Evolutionary conservation across 2,888 invertebrate species (phyloP), one percentile per base, ranked within the genome.

Genomic region (Brachyptera putata): DNA sequence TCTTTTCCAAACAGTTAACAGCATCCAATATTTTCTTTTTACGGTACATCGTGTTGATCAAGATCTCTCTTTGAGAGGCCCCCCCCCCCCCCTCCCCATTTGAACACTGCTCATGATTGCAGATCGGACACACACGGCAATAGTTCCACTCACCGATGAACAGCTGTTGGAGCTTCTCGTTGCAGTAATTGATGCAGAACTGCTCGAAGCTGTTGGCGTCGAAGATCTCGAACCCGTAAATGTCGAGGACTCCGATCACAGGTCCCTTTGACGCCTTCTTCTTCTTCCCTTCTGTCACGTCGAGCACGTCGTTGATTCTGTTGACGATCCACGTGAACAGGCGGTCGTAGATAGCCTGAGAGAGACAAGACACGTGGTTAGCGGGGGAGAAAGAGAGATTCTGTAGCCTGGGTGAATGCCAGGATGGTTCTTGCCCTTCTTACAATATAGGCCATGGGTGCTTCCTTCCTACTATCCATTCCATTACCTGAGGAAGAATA

Each of bases 221-320:
- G 75, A 99, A 96, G 67, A 98, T 95, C 79, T 99, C 98, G 76
- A 98, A 99, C 18, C 98, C 98, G 74, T 98, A 99, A 71, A 99
- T 99, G 72, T 99, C 98, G 55, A 99, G 79, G 3, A 98, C 97
- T 9, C 97, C 97, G 69, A 95, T 95, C 41, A 95, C 82, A 0
- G 90, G 90, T 70, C 84, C 85, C 71, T 84, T 84, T 72, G 86
- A 85, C 73, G 56, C 72, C 79, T 11, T 76, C 76, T 57, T 57
- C 64, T 58, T 60, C 64, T 50, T 73, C 56, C 72, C 79, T 7
- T 75, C 76, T 18, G 88, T 86, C 5, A 89, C 88, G 55, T 91
- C 86, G 65, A 98, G 95, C 1, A 92, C 92, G 64, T 87, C 83
- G 78, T 99, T 99, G 56, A 98, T 92, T 73, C 89, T 83, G 41